Evolutionary conservation across 2,797 vertebrate species (phyloP).

Genomic region (Pyrocephalus nanus): DNA sequence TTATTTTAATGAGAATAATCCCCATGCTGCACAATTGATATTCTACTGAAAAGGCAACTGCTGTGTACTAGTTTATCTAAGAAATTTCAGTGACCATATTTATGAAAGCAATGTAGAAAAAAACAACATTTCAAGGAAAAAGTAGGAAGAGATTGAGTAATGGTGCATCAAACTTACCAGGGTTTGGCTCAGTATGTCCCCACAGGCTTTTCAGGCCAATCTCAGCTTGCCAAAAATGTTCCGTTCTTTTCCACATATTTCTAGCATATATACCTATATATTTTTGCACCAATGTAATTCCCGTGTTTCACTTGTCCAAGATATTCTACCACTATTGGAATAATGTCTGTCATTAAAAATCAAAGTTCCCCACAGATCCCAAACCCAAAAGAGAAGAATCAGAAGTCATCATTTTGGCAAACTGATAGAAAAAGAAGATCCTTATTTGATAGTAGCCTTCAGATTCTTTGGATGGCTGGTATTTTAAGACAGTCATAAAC

Average conservation of each 20-base stretch:
- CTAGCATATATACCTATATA: not conserved
- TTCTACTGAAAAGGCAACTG: not conserved
- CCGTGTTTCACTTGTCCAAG: not conserved
- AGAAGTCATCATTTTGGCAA: not conserved
- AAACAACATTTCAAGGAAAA: not conserved
- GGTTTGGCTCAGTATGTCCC: not conserved
- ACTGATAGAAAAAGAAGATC: not conserved
- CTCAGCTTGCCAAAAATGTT: not conserved
- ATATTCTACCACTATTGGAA: not conserved
- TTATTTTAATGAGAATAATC: not conserved
- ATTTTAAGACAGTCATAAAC: slow-evolving; percentile 42
- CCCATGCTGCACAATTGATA: not conserved
- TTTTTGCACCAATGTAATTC: not conserved
- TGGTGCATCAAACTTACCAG: not conserved
- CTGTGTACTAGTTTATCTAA: not conserved
- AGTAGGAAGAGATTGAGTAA: not conserved
- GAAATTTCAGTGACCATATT: not conserved
- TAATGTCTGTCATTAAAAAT: not conserved
- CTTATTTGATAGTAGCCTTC: not conserved
- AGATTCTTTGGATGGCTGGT: not conserved
- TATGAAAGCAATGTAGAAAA: not conserved
- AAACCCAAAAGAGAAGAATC: not conserved
- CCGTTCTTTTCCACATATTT: not conserved
- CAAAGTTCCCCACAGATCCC: not conserved
- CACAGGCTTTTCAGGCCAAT: not conserved